Base-by-base conservation (phyloP, 1,140 invertebrate species). In the Theocolax elegans region DNA sequence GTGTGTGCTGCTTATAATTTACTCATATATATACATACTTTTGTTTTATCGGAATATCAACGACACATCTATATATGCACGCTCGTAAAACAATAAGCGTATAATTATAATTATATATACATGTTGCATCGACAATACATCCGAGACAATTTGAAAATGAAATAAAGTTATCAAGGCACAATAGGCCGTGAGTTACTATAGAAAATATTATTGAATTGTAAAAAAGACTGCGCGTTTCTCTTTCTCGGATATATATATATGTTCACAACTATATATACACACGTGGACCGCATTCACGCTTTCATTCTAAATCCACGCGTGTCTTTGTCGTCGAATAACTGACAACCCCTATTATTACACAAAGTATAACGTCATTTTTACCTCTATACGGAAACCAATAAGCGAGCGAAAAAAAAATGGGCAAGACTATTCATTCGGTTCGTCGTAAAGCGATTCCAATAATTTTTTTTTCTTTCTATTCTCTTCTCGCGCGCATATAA, bases 371-470 rank as follows among this genome's bases (percentile, higher is more conserved):
- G 13, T 53, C 48, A 53, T 40, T 40, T 48, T 64, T 23, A 40
- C 21, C n/a, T n/a, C n/a, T n/a, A 3, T 40, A 17, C 7, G 21
- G 25, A 38, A 64, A 35, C 19, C 48, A 53, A 64, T 64, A 64
- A 64, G 40, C 3, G 2, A 1, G 6, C 12, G 25, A 49, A 53
- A 53, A 29, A 27, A 10, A 12, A 42, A 1, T 13, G 3, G 23
- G 3, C n/a, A 7, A 48, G 9, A 12, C 10, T 21, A 44, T 46
- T 46, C 15, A 46, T 8, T 13, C 19, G 9, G 4, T 53, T 40
- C 19, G 35, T 25, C 3, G 49, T 65, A 53, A 40, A 53, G 13
- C 31, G n/a, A 64, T 64, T 64, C 23, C 51, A 19, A 56, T 46
- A 35, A 46, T 42, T 53, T 15, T 10, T 49, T 40, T 53, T 42